Conservation (phyloP, 2,888 invertebrate species). For the Fragum fragum region DNA sequence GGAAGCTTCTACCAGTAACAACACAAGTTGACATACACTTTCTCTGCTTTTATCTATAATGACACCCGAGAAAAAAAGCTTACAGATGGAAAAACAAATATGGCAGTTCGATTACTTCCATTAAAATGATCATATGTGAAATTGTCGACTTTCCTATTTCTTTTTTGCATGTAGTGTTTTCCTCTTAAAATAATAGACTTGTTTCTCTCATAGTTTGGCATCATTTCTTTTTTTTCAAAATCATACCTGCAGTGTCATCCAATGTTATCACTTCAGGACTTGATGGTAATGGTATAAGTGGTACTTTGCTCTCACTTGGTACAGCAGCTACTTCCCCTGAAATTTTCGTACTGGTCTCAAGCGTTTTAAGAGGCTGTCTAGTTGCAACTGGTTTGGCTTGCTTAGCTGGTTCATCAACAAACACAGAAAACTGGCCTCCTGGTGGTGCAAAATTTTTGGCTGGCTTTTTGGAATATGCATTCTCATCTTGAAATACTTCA, state of each 20-base stretch:
- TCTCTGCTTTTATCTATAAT: too few relatives aligned
- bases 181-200: too few relatives aligned
- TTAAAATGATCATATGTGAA: too few relatives aligned
- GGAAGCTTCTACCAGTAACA: too few relatives aligned
- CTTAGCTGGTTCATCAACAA: slow-evolving; percentile 68
- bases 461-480: slow-evolving; percentile 69
- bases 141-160: too few relatives aligned
- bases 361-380: slow-evolving; percentile 43
- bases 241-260: slow-evolving; percentile 55
- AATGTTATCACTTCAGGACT: slow-evolving; percentile 56
- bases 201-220: too few relatives aligned
- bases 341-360: slow-evolving; percentile 47
- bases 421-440: slow-evolving; percentile 72
- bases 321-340: slow-evolving; percentile 62
- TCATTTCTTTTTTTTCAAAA: too few relatives aligned
- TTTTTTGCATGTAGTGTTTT: too few relatives aligned
- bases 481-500: slow-evolving; percentile 74
- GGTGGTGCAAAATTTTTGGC: slow-evolving; percentile 66
- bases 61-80: too few relatives aligned
- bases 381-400: slow-evolving; percentile 46
- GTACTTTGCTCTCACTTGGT: slow-evolving; percentile 51
- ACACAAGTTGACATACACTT: too few relatives aligned
- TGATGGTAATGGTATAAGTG: slow-evolving; percentile 46
- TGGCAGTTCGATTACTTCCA: too few relatives aligned
- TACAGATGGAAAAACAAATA: too few relatives aligned